These are phyloP conservation scores for Ditylenchus weischeri DNA, from an alignment of 2,888 invertebrate genomes.

Conservation along the genomic window DNA sequence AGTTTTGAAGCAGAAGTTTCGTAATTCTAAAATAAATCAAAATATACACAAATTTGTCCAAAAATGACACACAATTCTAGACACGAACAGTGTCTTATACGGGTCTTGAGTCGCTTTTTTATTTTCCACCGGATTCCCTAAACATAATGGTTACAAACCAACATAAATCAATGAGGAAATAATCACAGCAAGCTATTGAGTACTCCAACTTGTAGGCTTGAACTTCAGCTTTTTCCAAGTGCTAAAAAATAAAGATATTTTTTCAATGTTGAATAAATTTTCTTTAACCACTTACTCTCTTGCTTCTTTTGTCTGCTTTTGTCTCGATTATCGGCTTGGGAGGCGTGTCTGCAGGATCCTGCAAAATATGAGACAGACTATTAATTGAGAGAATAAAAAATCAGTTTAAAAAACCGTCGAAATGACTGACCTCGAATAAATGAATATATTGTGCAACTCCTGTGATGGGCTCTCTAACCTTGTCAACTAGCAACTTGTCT, in stretches of 20 bases:
- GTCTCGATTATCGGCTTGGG: conserved; percentile 92
- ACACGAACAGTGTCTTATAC: conserved; percentile 93
- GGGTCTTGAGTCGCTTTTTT: conserved; percentile 82
- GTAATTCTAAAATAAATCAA: conserved; percentile 77
- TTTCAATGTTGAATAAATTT: neutral
- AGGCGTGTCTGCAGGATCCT: conserved; percentile 95
- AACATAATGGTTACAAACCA: conserved; percentile 37
- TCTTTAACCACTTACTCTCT: conserved; percentile 20
- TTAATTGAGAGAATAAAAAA: neutral
- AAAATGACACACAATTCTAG: conserved; percentile 77
- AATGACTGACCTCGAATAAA: conserved; percentile 76
- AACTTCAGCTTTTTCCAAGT: conserved; percentile 37
- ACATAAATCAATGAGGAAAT: neutral
- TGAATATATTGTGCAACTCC: conserved; percentile 80
- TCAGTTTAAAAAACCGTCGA: neutral
- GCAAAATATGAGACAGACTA: conserved; percentile 11
- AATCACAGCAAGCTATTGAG: conserved; percentile 78
- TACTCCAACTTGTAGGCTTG: conserved; percentile 77
- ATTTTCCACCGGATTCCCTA: conserved; percentile 79
- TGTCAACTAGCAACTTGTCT: conserved; percentile 91
- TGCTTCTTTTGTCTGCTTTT: conserved; percentile 71
- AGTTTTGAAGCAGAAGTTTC: conserved; percentile 97
- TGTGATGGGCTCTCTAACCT: conserved; percentile 80
- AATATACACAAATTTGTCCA: conserved; percentile 63
- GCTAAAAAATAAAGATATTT: neutral